A percentile compares a stretch with the other conserved stretches of the same genome.
Evolutionary conservation across 1,140 invertebrate genomes (phyloP).

Genomic region (Fopius arisanus): DNA sequence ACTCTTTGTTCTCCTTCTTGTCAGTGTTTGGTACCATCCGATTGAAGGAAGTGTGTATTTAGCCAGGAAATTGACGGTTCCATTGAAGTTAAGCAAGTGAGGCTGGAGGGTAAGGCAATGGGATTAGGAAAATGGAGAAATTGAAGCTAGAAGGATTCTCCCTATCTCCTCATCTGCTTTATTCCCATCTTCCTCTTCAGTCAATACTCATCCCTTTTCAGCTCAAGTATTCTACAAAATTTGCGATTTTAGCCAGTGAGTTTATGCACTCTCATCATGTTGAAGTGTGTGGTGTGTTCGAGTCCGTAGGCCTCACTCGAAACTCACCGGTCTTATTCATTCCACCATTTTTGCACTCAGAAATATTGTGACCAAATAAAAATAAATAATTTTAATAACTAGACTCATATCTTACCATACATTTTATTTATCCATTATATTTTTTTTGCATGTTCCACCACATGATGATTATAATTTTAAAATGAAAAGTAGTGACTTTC

Average conservation of each 20-base stretch:
- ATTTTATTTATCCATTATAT: too few species aligned
- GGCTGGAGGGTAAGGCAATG: background rate
- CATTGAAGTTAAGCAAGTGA: background rate
- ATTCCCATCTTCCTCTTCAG: background rate
- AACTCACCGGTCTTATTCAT: too few species aligned
- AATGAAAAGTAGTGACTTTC: too few species aligned
- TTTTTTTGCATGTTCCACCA: too few species aligned
- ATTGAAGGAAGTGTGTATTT: constrained; percentile 16
- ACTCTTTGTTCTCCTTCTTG: constrained; percentile 12
- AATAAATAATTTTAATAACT: too few species aligned
- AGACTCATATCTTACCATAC: too few species aligned
- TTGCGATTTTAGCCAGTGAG: background rate
- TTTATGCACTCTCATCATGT: background rate
- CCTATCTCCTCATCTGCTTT: background rate
- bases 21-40: background rate
- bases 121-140: background rate
- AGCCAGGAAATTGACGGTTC: constrained; percentile 34
- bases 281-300: background rate
- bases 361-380: too few species aligned
- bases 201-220: constrained; percentile 10
- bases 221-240: background rate
- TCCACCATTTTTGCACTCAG: too few species aligned
- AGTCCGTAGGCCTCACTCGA: too few species aligned
- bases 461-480: too few species aligned
- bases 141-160: background rate